Base-by-base conservation (phyloP, 2,113 vertebrate genomes). In the Sigmodon hispidus region DNA sequence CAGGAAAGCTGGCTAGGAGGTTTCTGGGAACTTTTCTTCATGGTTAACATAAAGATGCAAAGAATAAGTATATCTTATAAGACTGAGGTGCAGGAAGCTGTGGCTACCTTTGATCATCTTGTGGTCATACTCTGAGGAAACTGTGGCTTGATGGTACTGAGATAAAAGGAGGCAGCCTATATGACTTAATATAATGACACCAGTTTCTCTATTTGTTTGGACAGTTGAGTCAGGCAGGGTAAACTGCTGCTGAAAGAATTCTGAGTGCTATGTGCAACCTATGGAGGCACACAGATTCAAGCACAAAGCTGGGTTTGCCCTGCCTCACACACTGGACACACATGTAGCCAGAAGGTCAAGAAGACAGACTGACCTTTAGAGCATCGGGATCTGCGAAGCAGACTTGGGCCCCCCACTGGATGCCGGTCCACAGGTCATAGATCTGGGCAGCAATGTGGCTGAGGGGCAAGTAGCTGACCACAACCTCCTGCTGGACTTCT, bases 381-480 rank as follows among this genome's bases (percentile, higher is more conserved):
- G 99, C 99, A 15, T 99, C 99, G 2, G 99, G 98, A 69, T 99
- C 98, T 13, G 99, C 99, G 96, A 99, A 99, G 98, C 98, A 99
- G 80, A 99, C 98, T 94, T 99, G 98, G 73, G 99, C 99, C 67
- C 99, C 99, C 99, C 98, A 99, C 93, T 99, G 98, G 97, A 99
- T 99, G 48, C 99, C 98, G 0, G 99, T 99, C 99, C 99, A 99
- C 85, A 99, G 97, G 97, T 99, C 99, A 24, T 98, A 99, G 21
- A 99, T 99, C 97, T 99, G 99, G 1, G 99, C 99, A 0, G 99
- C 99, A 19, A 99, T 98, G 87, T 99, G 99, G 97, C 99, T 99
- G 92, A 99, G 99, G 0, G 99, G 99, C 70, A 99, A 98, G 96
- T 99, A 99, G 96, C 99, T 99, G 95, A 99, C 99, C 17, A 99